A percentile compares a stretch with the other conserved stretches of the same genome.
Conservation (phyloP, 2,888 invertebrate genomes). For the Hirtodrosophila trivittata region DNA sequence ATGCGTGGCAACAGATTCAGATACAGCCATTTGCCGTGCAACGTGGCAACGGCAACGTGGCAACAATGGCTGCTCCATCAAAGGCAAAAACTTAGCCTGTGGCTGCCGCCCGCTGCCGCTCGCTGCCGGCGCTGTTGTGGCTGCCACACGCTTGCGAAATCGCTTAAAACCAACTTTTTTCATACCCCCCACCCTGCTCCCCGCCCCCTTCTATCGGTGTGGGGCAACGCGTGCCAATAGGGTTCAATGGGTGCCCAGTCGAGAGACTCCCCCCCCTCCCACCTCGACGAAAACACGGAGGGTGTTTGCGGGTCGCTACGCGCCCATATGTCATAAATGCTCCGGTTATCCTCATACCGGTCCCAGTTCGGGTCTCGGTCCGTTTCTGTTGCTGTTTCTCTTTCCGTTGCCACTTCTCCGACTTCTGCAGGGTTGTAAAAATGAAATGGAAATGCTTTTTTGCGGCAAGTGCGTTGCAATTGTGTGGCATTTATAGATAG, state of each 20-base stretch:
- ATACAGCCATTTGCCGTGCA: slow-evolving; percentile 52
- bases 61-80: slow-evolving; percentile 56
- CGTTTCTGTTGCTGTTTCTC: slow-evolving; percentile 23
- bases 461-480: slow-evolving; percentile 70
- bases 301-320: slow-evolving; percentile 13
- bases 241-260: slow-evolving; percentile 24
- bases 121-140: slow-evolving; percentile 22
- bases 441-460: slow-evolving; percentile 61
- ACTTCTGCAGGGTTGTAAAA: slow-evolving; percentile 54
- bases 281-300: slow-evolving; percentile 4
- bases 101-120: slow-evolving; percentile 20
- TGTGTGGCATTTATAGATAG: slow-evolving; percentile 69
- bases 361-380: slow-evolving; percentile 24
- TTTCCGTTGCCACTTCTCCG: background rate
- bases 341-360: slow-evolving; percentile 14
- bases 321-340: slow-evolving; percentile 73
- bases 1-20: slow-evolving; percentile 51
- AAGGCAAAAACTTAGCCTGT: slow-evolving; percentile 61
- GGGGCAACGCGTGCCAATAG: slow-evolving; percentile 25
- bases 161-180: slow-evolving; percentile 63
- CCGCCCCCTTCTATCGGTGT: background rate
- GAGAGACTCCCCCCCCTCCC: too few species aligned
- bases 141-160: slow-evolving; percentile 47
- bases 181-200: background rate
- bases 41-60: slow-evolving; percentile 42